These are phyloP conservation scores for Phrynocephalus versicolor DNA, from an alignment of 2,113 vertebrate genomes.

Conservation along the genomic window DNA sequence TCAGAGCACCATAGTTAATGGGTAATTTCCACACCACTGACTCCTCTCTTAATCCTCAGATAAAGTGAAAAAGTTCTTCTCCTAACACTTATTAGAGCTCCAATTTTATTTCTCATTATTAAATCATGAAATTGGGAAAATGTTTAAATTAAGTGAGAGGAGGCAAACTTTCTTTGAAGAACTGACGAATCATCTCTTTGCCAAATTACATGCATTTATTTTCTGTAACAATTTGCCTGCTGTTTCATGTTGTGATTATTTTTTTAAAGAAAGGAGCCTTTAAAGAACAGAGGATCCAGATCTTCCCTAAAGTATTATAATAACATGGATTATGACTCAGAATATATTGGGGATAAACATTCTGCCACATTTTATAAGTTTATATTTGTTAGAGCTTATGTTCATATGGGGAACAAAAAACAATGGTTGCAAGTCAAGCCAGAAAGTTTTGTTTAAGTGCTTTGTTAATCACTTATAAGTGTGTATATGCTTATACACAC, in stretches of 20 bases:
- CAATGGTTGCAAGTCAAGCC: too few relatives aligned
- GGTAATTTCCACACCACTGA: conserved; percentile 40
- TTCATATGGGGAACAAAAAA: not conserved
- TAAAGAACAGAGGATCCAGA: not conserved
- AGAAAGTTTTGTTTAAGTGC: too few relatives aligned
- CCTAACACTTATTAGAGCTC: conserved; percentile 68
- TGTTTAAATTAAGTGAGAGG: conserved; percentile 74
- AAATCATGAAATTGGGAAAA: conserved; percentile 75
- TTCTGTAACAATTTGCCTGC: not conserved
- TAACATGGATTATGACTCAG: not conserved
- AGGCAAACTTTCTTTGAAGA: conserved; percentile 70
- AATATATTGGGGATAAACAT: not conserved
- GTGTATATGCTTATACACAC: too few relatives aligned
- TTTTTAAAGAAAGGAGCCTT: not conserved
- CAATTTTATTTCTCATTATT: conserved; percentile 77
- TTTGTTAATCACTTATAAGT: too few relatives aligned
- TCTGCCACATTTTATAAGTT: not conserved
- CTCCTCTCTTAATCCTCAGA: conserved; percentile 60
- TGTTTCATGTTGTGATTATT: not conserved
- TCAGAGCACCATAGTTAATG: conserved; percentile 29
- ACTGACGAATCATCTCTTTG: conserved; percentile 66
- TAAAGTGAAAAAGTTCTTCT: conserved; percentile 64
- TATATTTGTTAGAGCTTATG: not conserved
- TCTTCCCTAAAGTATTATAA: not conserved
- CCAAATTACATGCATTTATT: conserved; percentile 26